Base-by-base conservation (phyloP, 1,140 invertebrate genomes). In the Orchestia grillus region DNA sequence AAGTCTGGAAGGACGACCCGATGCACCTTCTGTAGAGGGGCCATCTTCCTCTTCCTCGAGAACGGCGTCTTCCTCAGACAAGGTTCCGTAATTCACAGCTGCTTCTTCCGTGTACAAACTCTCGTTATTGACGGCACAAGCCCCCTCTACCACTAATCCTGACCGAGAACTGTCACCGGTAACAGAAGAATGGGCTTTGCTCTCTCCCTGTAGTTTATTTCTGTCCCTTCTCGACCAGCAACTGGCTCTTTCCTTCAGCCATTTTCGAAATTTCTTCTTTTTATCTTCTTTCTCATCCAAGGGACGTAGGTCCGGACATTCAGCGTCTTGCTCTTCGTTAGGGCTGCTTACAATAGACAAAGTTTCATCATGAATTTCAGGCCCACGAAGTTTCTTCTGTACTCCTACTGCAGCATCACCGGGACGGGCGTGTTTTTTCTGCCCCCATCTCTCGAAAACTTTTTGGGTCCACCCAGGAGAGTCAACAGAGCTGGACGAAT, bases 391-490 rank as follows among this genome's bases (percentile, higher is more conserved):
- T 91, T 91, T 91, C 88, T 91, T 91, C 41, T 91, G 41, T 0
- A 43, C 88, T 4, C 23, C 44, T 91, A 91, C 28, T 15, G 36
- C 62, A 23, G 62, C 36, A 3, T 77, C 62, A 77, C 62, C 28
- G 28, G 62, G 62, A 77, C 62, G 62, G 28, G 11, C 36, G 62
- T 77, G 23, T 91, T 91, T 94, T 28, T 45, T 44, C 44, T 94
- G 92, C 36, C 92, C 92, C 92, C 92, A 94, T 94, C 44, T 94
- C 43, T 94, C 43, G 36, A 94, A 94, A 44, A 94, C 44, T 45
- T 94, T 94, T 40, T 94, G 92, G 3, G 44, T 94, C 92, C 92
- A 94, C 0, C 43, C 44, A 41, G 43, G 15, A 94, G 92, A 3
- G 44, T 94, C 44, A 44, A 40, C 3, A 3, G 36, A 44, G 19